Percentiles rank a stretch among this genome's conserved stretches.
These are phyloP conservation scores for Euzophera pinguis DNA, from an alignment of 2,888 invertebrate genomes.

Conservation along the genomic window DNA sequence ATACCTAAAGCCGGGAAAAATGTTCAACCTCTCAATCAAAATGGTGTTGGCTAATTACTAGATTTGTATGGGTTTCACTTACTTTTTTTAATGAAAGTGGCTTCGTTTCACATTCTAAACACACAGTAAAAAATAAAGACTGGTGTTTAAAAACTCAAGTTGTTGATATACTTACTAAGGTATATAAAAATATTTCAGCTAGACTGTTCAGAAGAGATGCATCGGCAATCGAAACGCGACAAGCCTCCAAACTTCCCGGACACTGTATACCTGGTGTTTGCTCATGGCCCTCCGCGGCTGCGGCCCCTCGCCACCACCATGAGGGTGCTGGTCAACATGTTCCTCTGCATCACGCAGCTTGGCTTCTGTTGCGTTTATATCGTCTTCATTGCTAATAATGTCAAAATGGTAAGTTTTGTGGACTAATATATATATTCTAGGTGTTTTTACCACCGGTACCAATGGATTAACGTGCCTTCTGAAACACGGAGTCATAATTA, in stretches of 20 bases:
- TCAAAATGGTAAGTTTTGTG: constrained; percentile 82
- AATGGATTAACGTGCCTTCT: no score
- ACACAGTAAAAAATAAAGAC: not conserved
- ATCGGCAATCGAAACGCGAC: constrained; percentile 75
- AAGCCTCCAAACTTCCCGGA: constrained; percentile 87
- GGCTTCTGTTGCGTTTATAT: constrained; percentile 99
- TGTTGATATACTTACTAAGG: no score
- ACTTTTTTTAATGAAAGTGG: no score
- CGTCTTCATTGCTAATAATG: constrained; percentile 94
- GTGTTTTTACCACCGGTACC: no score
- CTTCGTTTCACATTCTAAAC: no score
- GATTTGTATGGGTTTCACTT: no score
- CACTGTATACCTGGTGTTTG: constrained; percentile 90
- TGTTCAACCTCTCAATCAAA: no score
- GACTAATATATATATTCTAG: not conserved
- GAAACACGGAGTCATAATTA: no score
- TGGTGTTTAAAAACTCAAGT: no score
- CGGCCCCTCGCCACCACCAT: constrained; percentile 81
- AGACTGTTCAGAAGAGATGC: constrained; percentile 85
- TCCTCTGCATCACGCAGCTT: constrained; percentile 96
- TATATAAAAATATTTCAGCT: constrained; percentile 59
- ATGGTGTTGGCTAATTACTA: no score
- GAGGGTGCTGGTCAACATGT: constrained; percentile 88
- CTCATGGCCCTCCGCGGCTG: constrained; percentile 84
- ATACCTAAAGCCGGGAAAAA: no score